Evolutionary conservation across 2,113 vertebrate species (phyloP), one percentile per base, ranked within the genome.

Genomic region (Antennarius striatus): DNA sequence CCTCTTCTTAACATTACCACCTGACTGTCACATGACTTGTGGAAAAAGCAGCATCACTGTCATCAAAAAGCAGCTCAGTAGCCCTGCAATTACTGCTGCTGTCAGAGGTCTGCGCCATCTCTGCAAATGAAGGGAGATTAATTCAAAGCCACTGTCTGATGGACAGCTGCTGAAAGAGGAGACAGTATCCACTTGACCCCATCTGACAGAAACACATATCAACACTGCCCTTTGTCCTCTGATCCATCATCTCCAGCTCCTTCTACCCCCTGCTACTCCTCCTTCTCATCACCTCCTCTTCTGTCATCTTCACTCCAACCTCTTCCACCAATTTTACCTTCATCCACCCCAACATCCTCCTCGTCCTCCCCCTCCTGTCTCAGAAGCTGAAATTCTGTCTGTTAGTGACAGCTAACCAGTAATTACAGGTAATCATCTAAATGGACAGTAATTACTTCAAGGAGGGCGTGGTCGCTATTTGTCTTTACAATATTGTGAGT

Each of bases 381-480:
- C 75, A 79, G 51, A 68, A 32, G 40, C 56, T 13, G 56, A 47
- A 54, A 48, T 68, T 78, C 82, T 82, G 65, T 73, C 73, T 73
- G 90, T 91, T 81, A 84, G 91, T 90, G 90, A 93, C 93, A 92
- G 90, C 91, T 93, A 92, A 91, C 91, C 86, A 83, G 84, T 90
- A 93, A 93, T 91, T 92, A 93, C 83, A 90, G 88, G 89, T 92
- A 92, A 91, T 89, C 91, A 92, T 89, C 87, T 88, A 87, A 91
- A 91, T 91, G 91, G 92, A 91, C 90, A 90, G 92, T 93, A 94
- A 94, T 94, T 94, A 94, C 87, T 80, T 86, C 67, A 86, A 89
- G 79, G 70, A 79, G 61, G 79, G 85, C 68, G 88, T 85, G 77
- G 89, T 57, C 54, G 86, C 54, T 81, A 83, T 73, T 72, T 73